Conservation (phyloP, 2,113 vertebrate species). For the Puma concolor region DNA sequence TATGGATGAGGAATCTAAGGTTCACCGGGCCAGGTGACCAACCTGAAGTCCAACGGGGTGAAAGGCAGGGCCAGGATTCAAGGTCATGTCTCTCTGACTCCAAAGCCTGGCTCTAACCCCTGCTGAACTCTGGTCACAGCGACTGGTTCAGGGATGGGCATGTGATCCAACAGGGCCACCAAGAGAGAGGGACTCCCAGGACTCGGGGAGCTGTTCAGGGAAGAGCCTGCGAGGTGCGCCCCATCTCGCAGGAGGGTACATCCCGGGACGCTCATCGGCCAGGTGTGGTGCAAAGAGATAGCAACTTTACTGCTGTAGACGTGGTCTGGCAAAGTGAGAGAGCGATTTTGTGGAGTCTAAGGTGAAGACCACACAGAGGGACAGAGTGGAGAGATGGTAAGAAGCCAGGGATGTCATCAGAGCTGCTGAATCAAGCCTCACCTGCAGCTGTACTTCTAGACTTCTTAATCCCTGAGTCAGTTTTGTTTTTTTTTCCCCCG, state of each 20-base stretch:
- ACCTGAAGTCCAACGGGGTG: neutral
- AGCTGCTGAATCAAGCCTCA: neutral
- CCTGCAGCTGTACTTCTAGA: neutral
- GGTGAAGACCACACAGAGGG: neutral
- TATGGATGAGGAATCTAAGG: accelerated
- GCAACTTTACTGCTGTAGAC: neutral
- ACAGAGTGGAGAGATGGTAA: neutral
- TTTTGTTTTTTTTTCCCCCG: neutral
- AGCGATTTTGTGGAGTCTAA: neutral
- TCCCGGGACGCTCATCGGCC: neutral
- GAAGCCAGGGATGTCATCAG: neutral
- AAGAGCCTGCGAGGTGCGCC: neutral
- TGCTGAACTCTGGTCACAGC: neutral
- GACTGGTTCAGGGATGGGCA: neutral
- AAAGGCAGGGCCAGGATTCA: neutral
- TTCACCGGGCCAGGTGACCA: neutral
- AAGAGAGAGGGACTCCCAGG: neutral
- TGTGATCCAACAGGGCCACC: neutral
- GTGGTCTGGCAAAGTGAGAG: neutral
- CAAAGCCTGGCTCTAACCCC: neutral
- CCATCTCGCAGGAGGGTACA: neutral
- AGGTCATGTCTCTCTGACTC: neutral
- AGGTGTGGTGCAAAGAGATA: neutral
- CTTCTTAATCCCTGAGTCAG: too few species aligned
- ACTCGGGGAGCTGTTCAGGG: neutral